Conservation (phyloP, 1,140 invertebrate species). For the Panagrolaimus sp. region DNA sequence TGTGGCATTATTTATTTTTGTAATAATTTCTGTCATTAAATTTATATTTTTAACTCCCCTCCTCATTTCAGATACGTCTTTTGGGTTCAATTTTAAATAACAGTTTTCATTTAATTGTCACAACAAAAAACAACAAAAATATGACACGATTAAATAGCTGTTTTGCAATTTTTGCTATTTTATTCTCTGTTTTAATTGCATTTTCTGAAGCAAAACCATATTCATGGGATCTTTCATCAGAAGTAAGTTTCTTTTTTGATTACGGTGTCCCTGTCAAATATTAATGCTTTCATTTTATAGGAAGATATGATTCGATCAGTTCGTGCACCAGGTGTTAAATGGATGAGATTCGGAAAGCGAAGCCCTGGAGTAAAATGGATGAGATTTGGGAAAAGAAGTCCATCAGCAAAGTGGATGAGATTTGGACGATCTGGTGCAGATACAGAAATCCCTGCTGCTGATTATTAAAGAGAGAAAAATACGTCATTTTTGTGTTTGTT, state of each 20-base stretch:
- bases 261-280: neutral
- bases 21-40: too few relatives aligned
- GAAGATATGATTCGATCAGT: neutral
- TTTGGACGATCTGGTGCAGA: neutral
- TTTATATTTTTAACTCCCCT: too few relatives aligned
- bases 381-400: slow-evolving; percentile 2
- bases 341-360: slow-evolving; percentile 10
- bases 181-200: neutral
- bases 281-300: neutral
- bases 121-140: too few relatives aligned
- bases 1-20: too few relatives aligned
- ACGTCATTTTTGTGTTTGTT: too few relatives aligned
- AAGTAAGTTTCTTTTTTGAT: neutral
- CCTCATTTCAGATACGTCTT: too few relatives aligned
- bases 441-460: too few relatives aligned
- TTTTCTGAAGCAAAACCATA: neutral
- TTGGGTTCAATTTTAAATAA: too few relatives aligned
- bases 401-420: slow-evolving; percentile 1
- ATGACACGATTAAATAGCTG: slow-evolving; percentile 1
- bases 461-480: too few relatives aligned
- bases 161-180: neutral
- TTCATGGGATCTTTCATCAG: neutral
- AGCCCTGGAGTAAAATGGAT: neutral
- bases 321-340: neutral
- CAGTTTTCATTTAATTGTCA: too few relatives aligned